A percentile compares a stretch with the other conserved stretches of the same genome.
phyloP scores from a whole-genome alignment of 2,113 vertebrate genomes.

The Amphiprion percula region DNA sequence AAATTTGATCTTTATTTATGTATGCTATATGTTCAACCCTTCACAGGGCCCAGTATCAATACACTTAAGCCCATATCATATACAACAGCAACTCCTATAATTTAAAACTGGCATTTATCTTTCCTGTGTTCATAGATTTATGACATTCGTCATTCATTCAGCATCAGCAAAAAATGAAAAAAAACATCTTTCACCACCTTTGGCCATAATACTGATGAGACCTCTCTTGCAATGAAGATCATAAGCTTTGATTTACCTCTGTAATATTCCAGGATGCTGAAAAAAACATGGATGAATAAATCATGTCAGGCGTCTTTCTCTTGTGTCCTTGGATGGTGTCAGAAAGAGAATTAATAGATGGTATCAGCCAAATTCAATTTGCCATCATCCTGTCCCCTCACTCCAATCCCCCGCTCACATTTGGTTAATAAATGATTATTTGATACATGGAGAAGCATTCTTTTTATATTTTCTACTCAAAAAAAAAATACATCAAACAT shows the following conservation, averaged over 20 bases:
- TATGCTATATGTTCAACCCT: neutral
- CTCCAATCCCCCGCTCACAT: neutral
- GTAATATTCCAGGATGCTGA: slow-evolving; percentile 11
- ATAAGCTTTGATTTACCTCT: slow-evolving; percentile 30
- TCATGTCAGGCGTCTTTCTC: slow-evolving; percentile 1
- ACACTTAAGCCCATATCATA: neutral
- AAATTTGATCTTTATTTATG: neutral
- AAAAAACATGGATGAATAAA: slow-evolving; percentile 24
- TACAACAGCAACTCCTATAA: neutral
- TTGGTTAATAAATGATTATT: slow-evolving; percentile 1
- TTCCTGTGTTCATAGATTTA: slow-evolving; percentile 2
- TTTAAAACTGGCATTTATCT: neutral
- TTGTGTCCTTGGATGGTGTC: slow-evolving; percentile 41
- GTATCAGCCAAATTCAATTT: slow-evolving; percentile 33
- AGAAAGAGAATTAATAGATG: slow-evolving; percentile 26
- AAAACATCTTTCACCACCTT: neutral
- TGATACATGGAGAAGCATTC: neutral
- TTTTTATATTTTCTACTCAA: neutral
- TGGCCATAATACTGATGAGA: neutral
- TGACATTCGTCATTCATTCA: slow-evolving; percentile 7
- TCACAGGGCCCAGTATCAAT: neutral
- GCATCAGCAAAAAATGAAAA: neutral
- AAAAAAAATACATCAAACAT: neutral
- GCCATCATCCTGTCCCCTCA: neutral
- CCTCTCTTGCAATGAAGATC: neutral